A percentile compares a stretch with the other conserved stretches of the same genome.
These are phyloP conservation scores for Lerista edwardsae DNA, from an alignment of 2,797 vertebrate genomes.

Conservation along the genomic window DNA sequence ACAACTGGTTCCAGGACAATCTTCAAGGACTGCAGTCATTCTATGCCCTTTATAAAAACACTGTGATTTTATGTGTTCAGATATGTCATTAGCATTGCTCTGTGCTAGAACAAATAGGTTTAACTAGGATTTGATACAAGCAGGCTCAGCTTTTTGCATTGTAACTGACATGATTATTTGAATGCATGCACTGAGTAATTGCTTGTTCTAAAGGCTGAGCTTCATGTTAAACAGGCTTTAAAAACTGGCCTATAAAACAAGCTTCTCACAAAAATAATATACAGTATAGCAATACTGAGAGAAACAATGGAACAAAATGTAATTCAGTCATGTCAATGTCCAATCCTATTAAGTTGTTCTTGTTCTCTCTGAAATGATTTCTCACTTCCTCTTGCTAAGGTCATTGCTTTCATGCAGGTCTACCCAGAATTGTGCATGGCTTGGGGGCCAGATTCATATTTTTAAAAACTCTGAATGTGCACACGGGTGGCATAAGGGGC, in stretches of 20 bases:
- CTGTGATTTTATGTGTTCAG: too few species aligned
- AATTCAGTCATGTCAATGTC: neutral
- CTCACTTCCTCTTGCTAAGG: neutral
- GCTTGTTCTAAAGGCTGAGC: slow-evolving; percentile 17
- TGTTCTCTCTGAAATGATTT: neutral
- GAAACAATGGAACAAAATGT: neutral
- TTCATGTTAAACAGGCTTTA: slow-evolving; percentile 4
- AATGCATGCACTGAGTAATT: slow-evolving; percentile 21
- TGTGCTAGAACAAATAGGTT: neutral
- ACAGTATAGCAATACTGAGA: neutral
- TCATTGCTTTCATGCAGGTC: neutral
- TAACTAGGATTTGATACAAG: slow-evolving; percentile 48
- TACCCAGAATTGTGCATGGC: neutral
- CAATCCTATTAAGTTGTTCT: neutral
- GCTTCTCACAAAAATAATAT: neutral
- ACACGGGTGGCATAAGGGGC: too few species aligned
- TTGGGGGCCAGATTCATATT: neutral
- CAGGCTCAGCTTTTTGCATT: neutral
- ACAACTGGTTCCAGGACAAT: too few species aligned
- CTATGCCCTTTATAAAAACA: too few species aligned
- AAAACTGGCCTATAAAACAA: slow-evolving; percentile 31
- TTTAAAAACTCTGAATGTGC: too few species aligned
- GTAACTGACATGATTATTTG: neutral
- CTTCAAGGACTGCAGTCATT: too few species aligned
- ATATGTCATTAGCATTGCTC: slow-evolving; percentile 19